phyloP scores from a whole-genome alignment of 2,113 vertebrate genomes.

The Apteryx mantelli region DNA sequence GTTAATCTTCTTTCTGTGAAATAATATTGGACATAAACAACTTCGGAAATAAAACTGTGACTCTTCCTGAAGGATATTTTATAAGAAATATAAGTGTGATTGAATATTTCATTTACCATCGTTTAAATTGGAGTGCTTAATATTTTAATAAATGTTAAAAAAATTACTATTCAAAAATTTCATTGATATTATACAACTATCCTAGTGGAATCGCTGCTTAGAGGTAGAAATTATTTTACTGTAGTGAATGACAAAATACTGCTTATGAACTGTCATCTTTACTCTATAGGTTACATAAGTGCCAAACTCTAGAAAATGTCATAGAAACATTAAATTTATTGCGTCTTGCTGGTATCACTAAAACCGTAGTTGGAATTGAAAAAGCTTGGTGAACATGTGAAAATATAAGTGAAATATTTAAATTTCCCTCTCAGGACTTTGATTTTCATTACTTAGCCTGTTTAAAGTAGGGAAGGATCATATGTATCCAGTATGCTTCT shows the following conservation, averaged over 20 bases:
- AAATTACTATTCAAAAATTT: background rate
- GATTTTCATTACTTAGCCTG: slow-evolving; percentile 21
- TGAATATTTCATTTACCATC: background rate
- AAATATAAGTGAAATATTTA: slow-evolving; percentile 51
- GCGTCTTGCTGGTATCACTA: slow-evolving; percentile 29
- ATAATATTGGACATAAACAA: background rate
- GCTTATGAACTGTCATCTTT: slow-evolving; percentile 16
- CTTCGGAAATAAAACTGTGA: background rate
- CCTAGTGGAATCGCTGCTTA: background rate
- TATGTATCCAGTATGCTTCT: background rate
- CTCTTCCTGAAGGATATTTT: background rate
- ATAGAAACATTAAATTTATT: slow-evolving; percentile 57
- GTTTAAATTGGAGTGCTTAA: background rate
- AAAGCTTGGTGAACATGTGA: slow-evolving; percentile 38
- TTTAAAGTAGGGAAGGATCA: background rate
- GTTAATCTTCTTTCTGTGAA: background rate
- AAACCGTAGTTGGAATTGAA: slow-evolving; percentile 23
- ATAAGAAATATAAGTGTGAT: background rate
- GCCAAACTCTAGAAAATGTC: slow-evolving; percentile 38
- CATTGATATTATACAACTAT: background rate
- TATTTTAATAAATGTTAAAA: background rate
- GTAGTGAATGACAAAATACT: background rate
- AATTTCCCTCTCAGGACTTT: slow-evolving; percentile 35
- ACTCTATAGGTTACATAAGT: slow-evolving; percentile 30
- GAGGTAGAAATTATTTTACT: background rate